phyloP scores from a whole-genome alignment of 2,113 vertebrate species.

The Nannospalax galili region DNA sequence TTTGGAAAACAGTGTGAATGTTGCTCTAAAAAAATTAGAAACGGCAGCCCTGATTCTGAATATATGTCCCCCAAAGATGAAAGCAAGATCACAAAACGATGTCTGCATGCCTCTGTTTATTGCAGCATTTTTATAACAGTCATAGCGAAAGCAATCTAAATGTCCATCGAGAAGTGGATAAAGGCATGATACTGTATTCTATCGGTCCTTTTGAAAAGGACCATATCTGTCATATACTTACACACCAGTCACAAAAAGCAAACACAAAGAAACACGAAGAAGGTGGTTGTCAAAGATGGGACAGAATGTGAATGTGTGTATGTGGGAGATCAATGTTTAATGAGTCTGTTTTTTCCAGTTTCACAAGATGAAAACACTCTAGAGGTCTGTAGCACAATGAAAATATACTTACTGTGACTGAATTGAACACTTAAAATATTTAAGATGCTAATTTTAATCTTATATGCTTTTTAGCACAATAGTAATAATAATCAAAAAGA shows the following conservation, averaged over 20 bases:
- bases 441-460: not conserved
- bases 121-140: not conserved
- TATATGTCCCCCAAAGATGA: not conserved
- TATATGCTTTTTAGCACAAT: not conserved
- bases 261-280: not conserved
- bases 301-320: fast-evolving
- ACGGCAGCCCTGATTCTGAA: not conserved
- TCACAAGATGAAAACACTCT: not conserved
- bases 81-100: not conserved
- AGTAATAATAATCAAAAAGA: not conserved
- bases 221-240: not conserved
- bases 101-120: not conserved
- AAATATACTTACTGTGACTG: not conserved
- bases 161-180: not conserved
- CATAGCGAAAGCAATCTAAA: not conserved
- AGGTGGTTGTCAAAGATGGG: not conserved
- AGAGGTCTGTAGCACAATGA: not conserved
- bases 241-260: not conserved
- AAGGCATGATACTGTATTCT: not conserved
- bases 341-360: not conserved
- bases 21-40: not conserved
- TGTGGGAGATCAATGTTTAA: not conserved
- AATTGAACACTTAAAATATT: not conserved
- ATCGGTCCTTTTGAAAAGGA: not conserved
- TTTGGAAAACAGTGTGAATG: not conserved